Evolutionary conservation across 2,113 vertebrate species (phyloP).

Genomic region (Elanoides forficatus): DNA sequence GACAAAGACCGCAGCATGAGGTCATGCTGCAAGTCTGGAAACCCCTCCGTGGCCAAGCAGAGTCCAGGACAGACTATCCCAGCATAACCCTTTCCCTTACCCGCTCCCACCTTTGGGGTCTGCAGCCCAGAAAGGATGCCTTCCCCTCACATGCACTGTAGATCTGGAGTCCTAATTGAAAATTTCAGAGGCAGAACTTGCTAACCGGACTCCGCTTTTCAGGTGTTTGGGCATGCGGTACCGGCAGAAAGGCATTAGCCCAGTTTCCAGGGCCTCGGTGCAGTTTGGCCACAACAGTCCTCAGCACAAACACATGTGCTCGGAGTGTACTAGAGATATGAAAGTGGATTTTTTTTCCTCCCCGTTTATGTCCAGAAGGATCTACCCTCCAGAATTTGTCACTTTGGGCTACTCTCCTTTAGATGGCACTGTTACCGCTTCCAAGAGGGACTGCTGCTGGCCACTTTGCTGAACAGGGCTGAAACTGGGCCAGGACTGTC

Average conservation of each 20-base stretch:
- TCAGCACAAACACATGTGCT: background rate
- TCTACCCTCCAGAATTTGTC: background rate
- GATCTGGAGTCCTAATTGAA: background rate
- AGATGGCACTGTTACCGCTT: conserved; percentile 67
- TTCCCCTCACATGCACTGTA: background rate
- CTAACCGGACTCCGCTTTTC: rapidly evolving
- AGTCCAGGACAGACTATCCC: rapidly evolving
- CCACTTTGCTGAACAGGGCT: background rate
- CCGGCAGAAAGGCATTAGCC: background rate
- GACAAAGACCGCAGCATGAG: rapidly evolving
- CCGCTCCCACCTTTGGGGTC: background rate
- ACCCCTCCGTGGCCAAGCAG: background rate
- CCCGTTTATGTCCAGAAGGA: background rate
- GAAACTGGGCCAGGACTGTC: background rate
- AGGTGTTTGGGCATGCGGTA: background rate
- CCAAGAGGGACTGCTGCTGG: background rate
- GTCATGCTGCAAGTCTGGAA: background rate
- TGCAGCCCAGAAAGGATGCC: background rate
- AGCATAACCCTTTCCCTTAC: background rate
- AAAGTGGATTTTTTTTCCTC: background rate
- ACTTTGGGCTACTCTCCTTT: conserved; percentile 27
- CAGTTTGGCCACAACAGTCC: background rate
- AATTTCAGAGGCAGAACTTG: background rate
- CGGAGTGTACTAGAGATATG: rapidly evolving
- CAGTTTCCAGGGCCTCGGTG: background rate